A percentile compares a stretch with the other conserved stretches of the same genome.
These are phyloP conservation scores for Poicephalus meyeri DNA, from an alignment of 2,113 vertebrate genomes.

Conservation along the genomic window DNA sequence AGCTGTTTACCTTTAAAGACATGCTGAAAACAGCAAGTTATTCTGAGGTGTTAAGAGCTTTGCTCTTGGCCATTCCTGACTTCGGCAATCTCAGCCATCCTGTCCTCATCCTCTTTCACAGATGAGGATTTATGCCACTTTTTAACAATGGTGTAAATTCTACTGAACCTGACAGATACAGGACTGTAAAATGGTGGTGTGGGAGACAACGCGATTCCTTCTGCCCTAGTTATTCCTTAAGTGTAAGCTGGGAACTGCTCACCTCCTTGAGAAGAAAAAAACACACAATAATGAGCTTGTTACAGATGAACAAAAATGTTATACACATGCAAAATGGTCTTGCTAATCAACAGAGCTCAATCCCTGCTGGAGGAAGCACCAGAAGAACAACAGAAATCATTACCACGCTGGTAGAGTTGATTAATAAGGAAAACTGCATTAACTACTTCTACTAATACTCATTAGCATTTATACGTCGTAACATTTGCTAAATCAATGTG, in stretches of 20 bases:
- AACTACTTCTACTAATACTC: conserved; percentile 51
- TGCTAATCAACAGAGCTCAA: conserved; percentile 58
- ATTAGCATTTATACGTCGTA: conserved; percentile 59
- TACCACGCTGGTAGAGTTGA: conserved; percentile 53
- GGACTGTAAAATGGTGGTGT: neutral
- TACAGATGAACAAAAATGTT: conserved; percentile 47
- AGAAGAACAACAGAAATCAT: conserved; percentile 58
- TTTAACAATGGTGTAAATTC: neutral
- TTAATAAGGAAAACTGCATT: conserved; percentile 62
- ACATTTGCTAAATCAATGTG: neutral
- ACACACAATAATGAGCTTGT: conserved; percentile 14
- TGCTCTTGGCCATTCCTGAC: neutral
- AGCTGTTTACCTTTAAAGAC: neutral
- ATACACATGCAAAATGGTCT: conserved; percentile 39
- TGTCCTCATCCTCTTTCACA: neutral
- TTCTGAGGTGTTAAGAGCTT: neutral
- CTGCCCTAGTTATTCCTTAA: conserved; percentile 14
- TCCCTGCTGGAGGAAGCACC: conserved; percentile 49
- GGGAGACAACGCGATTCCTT: neutral
- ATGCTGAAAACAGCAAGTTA: neutral
- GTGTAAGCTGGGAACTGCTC: neutral
- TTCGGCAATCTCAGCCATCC: neutral
- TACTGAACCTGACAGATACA: neutral
- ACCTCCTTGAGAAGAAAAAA: neutral
- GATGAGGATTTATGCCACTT: neutral